These are phyloP conservation scores for Pseudochirops cupreus DNA, from an alignment of 2,797 vertebrate species.

Conservation along the genomic window DNA sequence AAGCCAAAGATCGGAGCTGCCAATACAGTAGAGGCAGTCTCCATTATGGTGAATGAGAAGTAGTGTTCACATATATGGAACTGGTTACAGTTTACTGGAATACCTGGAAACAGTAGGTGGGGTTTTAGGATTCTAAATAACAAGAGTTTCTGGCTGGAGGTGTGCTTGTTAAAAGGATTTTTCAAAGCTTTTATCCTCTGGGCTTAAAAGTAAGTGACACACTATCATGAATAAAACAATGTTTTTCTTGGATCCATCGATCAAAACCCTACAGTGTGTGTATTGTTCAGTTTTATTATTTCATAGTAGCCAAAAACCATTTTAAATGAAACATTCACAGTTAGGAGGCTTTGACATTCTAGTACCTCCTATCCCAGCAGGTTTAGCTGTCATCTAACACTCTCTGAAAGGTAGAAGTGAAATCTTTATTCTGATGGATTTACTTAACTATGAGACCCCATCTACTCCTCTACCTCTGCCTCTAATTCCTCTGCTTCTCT, in stretches of 20 bases:
- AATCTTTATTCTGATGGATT: not conserved
- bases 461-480: not conserved
- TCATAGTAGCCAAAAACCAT: not conserved
- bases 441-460: not conserved
- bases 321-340: slow-evolving; percentile 6
- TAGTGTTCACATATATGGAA: not conserved
- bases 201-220: not conserved
- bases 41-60: not conserved
- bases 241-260: slow-evolving; percentile 52
- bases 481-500: not conserved
- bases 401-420: slow-evolving; percentile 46
- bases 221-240: slow-evolving; percentile 4
- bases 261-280: slow-evolving; percentile 1
- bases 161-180: slow-evolving; percentile 30
- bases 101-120: slow-evolving; percentile 39
- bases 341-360: not conserved
- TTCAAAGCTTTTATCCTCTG: slow-evolving; percentile 46
- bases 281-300: slow-evolving; percentile 55
- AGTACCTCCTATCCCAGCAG: slow-evolving; percentile 21
- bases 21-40: not conserved
- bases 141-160: slow-evolving; percentile 42
- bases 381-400: slow-evolving; percentile 33
- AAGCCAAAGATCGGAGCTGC: not conserved
- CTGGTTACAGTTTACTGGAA: not conserved
- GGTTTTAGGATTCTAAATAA: slow-evolving; percentile 31